Evolutionary conservation across 2,797 vertebrate species (phyloP).

Genomic region (Mionectes olivaceus): DNA sequence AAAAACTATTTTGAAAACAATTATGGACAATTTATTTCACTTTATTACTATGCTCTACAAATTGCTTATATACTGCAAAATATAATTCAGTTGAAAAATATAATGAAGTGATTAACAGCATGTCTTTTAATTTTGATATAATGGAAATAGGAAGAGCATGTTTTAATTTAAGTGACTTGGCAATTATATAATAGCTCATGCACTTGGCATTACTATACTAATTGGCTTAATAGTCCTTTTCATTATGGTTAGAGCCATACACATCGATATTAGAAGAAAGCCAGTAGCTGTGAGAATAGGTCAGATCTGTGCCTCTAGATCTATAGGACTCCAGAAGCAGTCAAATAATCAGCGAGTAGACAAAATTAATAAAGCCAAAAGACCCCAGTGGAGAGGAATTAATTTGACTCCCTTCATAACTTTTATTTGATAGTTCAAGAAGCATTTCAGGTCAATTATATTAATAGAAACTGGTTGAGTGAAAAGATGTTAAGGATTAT

Average conservation of each 20-base stretch:
- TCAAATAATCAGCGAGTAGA: background rate
- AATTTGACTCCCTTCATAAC: conserved; percentile 28
- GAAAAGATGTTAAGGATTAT: conserved; percentile 57
- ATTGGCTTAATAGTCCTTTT: conserved; percentile 1
- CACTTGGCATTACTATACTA: background rate
- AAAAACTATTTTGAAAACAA: background rate
- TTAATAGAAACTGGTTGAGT: conserved; percentile 51
- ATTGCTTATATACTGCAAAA: background rate
- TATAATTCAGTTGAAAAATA: background rate
- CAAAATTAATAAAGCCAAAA: background rate
- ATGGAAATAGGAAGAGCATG: background rate
- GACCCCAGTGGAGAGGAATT: background rate
- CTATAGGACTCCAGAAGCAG: background rate
- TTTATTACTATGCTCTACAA: background rate
- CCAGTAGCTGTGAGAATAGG: background rate
- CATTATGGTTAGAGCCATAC: background rate
- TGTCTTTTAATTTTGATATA: background rate
- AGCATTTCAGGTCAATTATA: conserved; percentile 50
- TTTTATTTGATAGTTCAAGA: conserved; percentile 32
- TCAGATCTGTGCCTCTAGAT: background rate
- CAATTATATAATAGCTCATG: background rate
- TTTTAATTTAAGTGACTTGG: conserved; percentile 9
- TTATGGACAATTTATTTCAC: background rate
- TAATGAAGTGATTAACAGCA: conserved; percentile 15
- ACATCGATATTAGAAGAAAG: background rate